Percentiles rank a stretch among this genome's conserved stretches.
These are phyloP conservation scores for Avahi laniger DNA, from an alignment of 2,797 vertebrate species.

Conservation along the genomic window DNA sequence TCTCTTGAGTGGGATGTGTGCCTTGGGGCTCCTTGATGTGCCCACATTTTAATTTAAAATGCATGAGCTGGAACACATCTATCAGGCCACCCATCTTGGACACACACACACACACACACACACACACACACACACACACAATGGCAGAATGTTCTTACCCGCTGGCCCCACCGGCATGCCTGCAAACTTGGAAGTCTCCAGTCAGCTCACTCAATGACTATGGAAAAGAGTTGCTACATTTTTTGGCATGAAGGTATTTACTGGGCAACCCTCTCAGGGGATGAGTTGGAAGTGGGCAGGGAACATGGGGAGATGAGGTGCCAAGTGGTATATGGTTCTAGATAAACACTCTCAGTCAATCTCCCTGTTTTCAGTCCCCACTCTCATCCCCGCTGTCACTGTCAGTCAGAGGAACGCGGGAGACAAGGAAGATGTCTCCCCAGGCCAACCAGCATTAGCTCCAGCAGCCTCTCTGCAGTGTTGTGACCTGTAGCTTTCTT, in stretches of 20 bases:
- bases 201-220: neutral
- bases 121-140: too few relatives aligned
- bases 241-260: neutral
- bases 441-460: neutral
- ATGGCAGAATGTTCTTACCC: neutral
- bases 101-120: too few relatives aligned
- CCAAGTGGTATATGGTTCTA: neutral
- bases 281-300: neutral
- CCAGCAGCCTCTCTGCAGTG: neutral
- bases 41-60: neutral
- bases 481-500: neutral
- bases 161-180: neutral
- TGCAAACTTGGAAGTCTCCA: neutral
- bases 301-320: neutral
- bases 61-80: neutral
- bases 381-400: neutral
- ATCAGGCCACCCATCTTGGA: neutral
- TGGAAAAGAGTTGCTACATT: neutral
- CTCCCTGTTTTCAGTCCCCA: neutral
- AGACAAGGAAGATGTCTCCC: neutral
- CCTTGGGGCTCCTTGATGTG: neutral
- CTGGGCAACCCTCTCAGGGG: neutral
- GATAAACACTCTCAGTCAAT: neutral
- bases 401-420: neutral
- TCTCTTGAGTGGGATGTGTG: neutral